phyloP scores from a whole-genome alignment of 2,113 vertebrate species.

The Myiagra hebetior region DNA sequence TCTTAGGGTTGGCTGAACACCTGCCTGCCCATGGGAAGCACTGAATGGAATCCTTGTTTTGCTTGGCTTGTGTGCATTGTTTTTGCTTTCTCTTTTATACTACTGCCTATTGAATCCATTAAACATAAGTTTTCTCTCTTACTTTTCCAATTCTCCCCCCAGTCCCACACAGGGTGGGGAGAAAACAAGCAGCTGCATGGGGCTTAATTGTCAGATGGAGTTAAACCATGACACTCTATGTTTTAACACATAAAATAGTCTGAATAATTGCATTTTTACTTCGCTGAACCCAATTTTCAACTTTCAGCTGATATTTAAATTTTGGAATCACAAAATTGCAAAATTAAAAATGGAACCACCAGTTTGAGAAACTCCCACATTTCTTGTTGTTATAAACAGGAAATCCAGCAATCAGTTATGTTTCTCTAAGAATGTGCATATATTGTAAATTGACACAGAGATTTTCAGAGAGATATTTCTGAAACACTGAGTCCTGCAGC shows the following conservation, averaged over 20 bases:
- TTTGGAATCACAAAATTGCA: neutral
- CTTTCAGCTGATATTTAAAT: neutral
- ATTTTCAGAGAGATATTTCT: neutral
- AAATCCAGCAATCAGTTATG: neutral
- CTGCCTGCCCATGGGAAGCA: neutral
- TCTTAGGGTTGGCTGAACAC: neutral
- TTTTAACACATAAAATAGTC: neutral
- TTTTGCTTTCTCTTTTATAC: neutral
- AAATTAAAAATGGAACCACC: neutral
- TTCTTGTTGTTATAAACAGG: neutral
- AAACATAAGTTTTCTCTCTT: neutral
- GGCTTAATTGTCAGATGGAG: neutral
- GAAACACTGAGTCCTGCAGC: neutral
- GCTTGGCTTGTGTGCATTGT: rapidly evolving
- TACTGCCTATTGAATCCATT: neutral
- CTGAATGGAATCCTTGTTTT: neutral
- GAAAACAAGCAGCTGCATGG: rapidly evolving
- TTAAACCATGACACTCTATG: neutral
- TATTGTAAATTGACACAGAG: neutral
- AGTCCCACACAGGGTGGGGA: rapidly evolving
- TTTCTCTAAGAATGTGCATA: neutral
- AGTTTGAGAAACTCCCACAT: neutral
- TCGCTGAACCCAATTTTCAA: neutral
- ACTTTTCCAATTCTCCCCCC: neutral
- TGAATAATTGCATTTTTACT: neutral